Conservation (phyloP, 2,113 vertebrate species). For the Dissostichus mawsoni region DNA sequence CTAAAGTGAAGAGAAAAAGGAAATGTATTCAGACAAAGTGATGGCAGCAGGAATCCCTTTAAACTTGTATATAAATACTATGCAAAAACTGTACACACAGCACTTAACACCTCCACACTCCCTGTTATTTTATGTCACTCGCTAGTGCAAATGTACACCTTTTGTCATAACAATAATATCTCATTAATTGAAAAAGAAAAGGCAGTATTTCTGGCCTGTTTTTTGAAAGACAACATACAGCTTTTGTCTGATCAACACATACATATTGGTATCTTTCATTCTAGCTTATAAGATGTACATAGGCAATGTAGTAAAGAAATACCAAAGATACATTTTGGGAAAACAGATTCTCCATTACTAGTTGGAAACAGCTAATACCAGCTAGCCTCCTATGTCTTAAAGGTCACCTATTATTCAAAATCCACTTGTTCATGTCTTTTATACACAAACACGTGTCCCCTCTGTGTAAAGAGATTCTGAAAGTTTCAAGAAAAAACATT, state of each 20-base stretch:
- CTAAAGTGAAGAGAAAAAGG: not conserved
- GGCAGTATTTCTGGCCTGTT: too few species aligned
- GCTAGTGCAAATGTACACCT: not conserved
- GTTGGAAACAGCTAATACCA: too few species aligned
- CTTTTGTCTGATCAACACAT: too few species aligned
- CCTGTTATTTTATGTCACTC: not conserved
- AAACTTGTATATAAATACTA: not conserved
- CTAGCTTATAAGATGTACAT: not conserved
- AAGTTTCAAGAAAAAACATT: too few species aligned
- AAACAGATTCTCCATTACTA: not conserved
- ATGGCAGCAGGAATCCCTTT: not conserved
- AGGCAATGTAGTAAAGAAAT: not conserved
- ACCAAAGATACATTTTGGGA: not conserved
- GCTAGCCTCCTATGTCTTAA: too few species aligned
- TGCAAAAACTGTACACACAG: not conserved
- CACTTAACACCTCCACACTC: not conserved
- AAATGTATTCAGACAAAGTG: slow-evolving; percentile 10
- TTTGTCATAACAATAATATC: not conserved
- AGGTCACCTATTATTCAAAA: too few species aligned
- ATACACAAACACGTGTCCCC: too few species aligned
- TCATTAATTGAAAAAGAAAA: not conserved
- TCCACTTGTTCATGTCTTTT: too few species aligned
- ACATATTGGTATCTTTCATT: too few species aligned
- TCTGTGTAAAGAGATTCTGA: too few species aligned
- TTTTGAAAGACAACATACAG: too few species aligned